Base-by-base conservation (phyloP, 2,888 invertebrate genomes). In the Gortyna flavago region DNA sequence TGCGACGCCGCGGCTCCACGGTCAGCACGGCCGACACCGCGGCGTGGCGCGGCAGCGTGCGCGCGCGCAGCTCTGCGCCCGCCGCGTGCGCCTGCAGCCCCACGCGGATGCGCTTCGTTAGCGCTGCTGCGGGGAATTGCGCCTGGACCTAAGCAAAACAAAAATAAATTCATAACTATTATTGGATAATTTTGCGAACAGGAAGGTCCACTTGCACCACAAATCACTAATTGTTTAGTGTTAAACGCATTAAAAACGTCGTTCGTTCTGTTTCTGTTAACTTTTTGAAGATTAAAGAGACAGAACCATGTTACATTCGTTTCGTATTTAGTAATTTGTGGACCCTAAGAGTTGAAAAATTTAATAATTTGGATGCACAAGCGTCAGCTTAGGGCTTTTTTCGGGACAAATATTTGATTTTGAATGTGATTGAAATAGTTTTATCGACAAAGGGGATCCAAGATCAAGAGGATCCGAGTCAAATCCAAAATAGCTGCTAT, bases 91-190 rank as follows among this genome's bases (percentile, higher is more conserved):
- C 99, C 98, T 99, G 99, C 83, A 99, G 97, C 84, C 99, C 99
- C 90, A 99, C 99, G 97, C 99, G 98, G 96, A 99, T 99, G 95
- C 99, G 99, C 97, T 99, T 99, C n/a, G 99, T 99, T 69, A 99
- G 97, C 64, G 99, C 99, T 88, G 98, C 98, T 62, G 99, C 98
- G 35, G 99, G 99, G 97, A 99, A 99, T 87, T 97, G 97, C 11
- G 98, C 97, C 89, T 98, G 98, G 5, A 98, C 98, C 96, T 97
- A 7, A 2, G 89, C 0, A 0, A 1, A n/a, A 7, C 0, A 11
- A 25, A 38, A n/a, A 16, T 6, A 0, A 11, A 4, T 62, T 13
- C 4, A 35, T n/a, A 44, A 21, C 7, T 51, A n/a, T n/a, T 0
- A 48, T 35, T 18, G 2, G 0, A 25, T 64, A 11, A 64, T 16